Percentiles rank a stretch among this genome's conserved stretches.
Conservation (phyloP, 2,113 vertebrate genomes). For the Xyrauchen texanus region DNA sequence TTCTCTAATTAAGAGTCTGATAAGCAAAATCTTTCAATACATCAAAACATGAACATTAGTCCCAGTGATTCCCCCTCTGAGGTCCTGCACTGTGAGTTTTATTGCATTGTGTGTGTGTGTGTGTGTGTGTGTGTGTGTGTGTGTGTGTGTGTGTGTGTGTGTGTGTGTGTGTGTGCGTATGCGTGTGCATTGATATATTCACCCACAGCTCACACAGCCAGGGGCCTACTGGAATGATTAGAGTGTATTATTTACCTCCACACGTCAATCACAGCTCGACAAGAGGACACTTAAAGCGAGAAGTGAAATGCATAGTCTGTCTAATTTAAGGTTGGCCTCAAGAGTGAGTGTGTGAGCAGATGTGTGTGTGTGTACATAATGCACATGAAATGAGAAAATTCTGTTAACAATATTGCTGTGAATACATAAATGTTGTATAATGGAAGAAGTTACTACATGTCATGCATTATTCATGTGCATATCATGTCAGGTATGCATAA, state of each 20-base stretch:
- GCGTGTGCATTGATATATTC: constrained; percentile 47
- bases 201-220: constrained; percentile 41
- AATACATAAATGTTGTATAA: neutral
- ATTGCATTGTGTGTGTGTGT: constrained; percentile 7
- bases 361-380: constrained; percentile 31
- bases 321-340: constrained; percentile 41
- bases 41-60: constrained; percentile 52
- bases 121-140: constrained; percentile 34
- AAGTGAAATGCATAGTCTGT: constrained; percentile 24
- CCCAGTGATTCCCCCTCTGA: constrained; percentile 3
- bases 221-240: constrained; percentile 43
- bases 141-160: constrained; percentile 35
- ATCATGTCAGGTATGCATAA: neutral
- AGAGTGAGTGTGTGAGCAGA: constrained; percentile 42
- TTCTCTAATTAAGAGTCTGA: constrained; percentile 45
- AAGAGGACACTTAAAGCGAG: constrained; percentile 34
- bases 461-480: neutral
- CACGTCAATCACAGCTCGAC: constrained; percentile 44
- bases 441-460: neutral
- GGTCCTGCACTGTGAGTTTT: constrained; percentile 41
- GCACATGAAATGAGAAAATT: neutral
- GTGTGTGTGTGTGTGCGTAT: constrained; percentile 34
- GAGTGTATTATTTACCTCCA: constrained; percentile 38
- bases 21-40: constrained; percentile 35
- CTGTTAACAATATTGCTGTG: neutral